phyloP scores from a whole-genome alignment of 2,113 vertebrate genomes.

The Ailuropoda melanoleuca region DNA sequence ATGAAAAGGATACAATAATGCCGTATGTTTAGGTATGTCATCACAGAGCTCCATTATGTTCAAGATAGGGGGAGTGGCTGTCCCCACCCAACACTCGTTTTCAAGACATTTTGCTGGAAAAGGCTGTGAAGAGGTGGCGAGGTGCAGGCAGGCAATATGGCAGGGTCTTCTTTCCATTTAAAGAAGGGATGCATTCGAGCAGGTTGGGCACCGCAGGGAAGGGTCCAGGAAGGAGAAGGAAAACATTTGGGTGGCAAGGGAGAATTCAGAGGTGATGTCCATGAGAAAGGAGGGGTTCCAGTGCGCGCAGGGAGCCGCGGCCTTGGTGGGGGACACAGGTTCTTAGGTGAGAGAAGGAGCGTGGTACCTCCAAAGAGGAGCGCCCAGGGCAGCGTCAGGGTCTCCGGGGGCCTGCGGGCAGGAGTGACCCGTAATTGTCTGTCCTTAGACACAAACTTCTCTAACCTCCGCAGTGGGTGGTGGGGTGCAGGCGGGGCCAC shows the following conservation, averaged over 20 bases:
- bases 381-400: neutral
- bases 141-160: too few species aligned
- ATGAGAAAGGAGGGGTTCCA: neutral
- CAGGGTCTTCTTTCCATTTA: neutral
- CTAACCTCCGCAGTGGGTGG: neutral
- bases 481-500: neutral
- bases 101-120: neutral
- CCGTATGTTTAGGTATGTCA: too few species aligned
- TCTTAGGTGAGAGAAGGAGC: neutral
- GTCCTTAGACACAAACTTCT: neutral
- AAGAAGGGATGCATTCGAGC: rapidly evolving
- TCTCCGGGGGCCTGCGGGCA: neutral
- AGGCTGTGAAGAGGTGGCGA: neutral
- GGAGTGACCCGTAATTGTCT: neutral
- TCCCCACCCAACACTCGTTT: neutral
- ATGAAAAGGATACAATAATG: neutral
- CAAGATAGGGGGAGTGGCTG: neutral
- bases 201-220: rapidly evolving
- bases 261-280: neutral
- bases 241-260: too few species aligned
- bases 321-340: neutral
- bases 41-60: neutral
- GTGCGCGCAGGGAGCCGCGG: neutral
- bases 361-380: neutral
- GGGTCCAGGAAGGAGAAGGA: too few species aligned